Evolutionary conservation across 53 echinoderm and acorn worm genomes (phyloP).

Genomic region (Echinarachnius parma): DNA sequence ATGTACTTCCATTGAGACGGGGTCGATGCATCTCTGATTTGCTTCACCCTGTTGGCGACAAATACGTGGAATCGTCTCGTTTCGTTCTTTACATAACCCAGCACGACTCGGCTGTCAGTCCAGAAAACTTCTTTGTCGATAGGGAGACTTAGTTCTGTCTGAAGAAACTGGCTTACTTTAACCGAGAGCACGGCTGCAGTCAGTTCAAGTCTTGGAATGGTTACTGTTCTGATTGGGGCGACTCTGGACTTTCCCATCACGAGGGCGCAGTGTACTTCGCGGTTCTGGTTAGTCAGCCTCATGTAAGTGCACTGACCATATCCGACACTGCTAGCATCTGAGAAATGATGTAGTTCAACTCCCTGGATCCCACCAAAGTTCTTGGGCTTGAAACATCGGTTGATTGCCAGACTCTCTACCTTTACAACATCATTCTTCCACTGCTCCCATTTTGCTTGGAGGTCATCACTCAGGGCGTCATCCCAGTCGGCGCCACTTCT

Average conservation of each 20-base stretch:
- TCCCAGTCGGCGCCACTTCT: slow-evolving; percentile 30
- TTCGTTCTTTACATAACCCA: slow-evolving; percentile 45
- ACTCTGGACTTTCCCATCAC: slow-evolving; percentile 52
- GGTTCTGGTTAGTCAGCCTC: slow-evolving; percentile 29
- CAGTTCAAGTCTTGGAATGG: slow-evolving; percentile 43
- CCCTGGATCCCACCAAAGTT: not conserved
- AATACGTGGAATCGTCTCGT: slow-evolving; percentile 49
- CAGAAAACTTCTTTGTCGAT: slow-evolving; percentile 27
- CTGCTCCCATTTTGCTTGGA: slow-evolving; percentile 30
- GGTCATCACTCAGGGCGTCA: slow-evolving; percentile 25
- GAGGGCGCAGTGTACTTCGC: slow-evolving; percentile 23
- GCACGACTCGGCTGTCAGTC: slow-evolving; percentile 48
- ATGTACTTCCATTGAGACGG: slow-evolving; percentile 44
- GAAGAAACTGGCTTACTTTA: slow-evolving; percentile 18
- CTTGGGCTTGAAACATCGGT: slow-evolving; percentile 42
- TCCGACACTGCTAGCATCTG: slow-evolving; percentile 52
- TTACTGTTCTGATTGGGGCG: slow-evolving; percentile 31
- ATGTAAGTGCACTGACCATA: slow-evolving; percentile 69
- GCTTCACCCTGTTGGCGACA: slow-evolving; percentile 43
- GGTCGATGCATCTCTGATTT: slow-evolving; percentile 14
- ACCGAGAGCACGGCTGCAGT: slow-evolving; percentile 37
- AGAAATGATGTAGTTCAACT: slow-evolving; percentile 51
- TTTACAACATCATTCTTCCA: slow-evolving; percentile 35
- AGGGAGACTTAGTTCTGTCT: not conserved
- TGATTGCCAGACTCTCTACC: slow-evolving; percentile 15